Evolutionary conservation across 2,797 vertebrate genomes (phyloP), one percentile per base, ranked within the genome.

Genomic region (Xerus rutilus): DNA sequence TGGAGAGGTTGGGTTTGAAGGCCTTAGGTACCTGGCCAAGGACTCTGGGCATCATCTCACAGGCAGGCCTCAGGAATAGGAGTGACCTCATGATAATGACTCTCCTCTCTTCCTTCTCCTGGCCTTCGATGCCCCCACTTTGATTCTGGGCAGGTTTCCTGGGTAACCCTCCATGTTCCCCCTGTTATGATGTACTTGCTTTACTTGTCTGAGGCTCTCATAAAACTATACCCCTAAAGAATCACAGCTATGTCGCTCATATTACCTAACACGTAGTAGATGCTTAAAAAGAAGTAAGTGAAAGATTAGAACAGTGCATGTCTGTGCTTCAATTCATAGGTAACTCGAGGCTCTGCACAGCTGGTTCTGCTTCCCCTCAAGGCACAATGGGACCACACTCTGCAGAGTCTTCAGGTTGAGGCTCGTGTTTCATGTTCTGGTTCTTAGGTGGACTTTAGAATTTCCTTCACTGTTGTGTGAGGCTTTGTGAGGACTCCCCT

Each of bases 371-470:
- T 93, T 35, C 39, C 45, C 54, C 14, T 78, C 17, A 10, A 76
- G 35, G 67, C 15, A 35, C 18, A 21, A 2, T 10, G 67, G 3
- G 2, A 30, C 43, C 0, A 0, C 5, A 13, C 57, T 59, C 59
- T 74, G 74, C 0, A 0, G 3, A 3, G 85, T 65, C 23, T 0
- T 5, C 0, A 0, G 35, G 69, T 28, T 35, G 30, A n/a, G 12
- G 59, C 39, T 64, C 3, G 32, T 12, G 35, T 25, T 13, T 73
- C 62, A 5, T 0, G 7, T 28, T 23, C 3, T 70, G 28, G 52
- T 32, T 84, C 74, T 87, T 78, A 17, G 59, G 30, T 2, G 49
- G 69, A 70, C 20, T 25, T 49, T 32, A 39, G 35, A 10, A 39
- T 74, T 62, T 39, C 73, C 47, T 4, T 1, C 3, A 35, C 28